Percentiles rank a stretch among this genome's conserved stretches.
Evolutionary conservation across 2,888 invertebrate species (phyloP).

Genomic region (Schizotus pectinicornis): DNA sequence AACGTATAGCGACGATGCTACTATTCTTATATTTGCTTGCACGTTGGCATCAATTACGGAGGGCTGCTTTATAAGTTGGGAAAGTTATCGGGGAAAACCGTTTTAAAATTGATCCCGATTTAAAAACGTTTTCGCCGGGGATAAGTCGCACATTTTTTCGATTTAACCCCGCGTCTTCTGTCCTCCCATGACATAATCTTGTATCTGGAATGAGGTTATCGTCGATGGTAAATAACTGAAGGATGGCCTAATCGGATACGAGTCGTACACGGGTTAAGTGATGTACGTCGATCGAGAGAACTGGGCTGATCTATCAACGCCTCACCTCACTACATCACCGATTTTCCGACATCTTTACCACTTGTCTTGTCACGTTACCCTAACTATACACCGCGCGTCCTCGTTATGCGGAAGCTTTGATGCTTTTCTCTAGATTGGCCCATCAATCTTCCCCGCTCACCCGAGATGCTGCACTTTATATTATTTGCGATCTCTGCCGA

Average conservation of each 20-base stretch:
- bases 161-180: slow-evolving; percentile 10
- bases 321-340: slow-evolving; percentile 45
- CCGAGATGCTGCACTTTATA: slow-evolving; percentile 36
- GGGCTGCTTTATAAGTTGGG: background rate
- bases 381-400: slow-evolving; percentile 37
- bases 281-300: slow-evolving; percentile 43
- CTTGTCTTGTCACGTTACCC: slow-evolving; percentile 47
- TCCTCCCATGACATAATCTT: slow-evolving; percentile 34
- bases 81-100: slow-evolving; percentile 1
- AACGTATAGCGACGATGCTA: slow-evolving; percentile 38
- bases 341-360: slow-evolving; percentile 48
- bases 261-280: slow-evolving; percentile 45
- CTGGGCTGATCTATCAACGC: slow-evolving; percentile 50
- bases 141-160: slow-evolving; percentile 11
- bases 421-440: slow-evolving; percentile 48
- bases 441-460: slow-evolving; percentile 45
- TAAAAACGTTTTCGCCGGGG: background rate
- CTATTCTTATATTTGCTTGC: slow-evolving; percentile 7
- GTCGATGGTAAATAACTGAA: slow-evolving; percentile 44
- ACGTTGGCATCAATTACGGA: slow-evolving; percentile 1
- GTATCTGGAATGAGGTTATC: slow-evolving; percentile 41
- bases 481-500: slow-evolving; percentile 27
- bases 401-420: slow-evolving; percentile 49
- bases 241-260: slow-evolving; percentile 44
- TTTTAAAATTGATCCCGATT: slow-evolving; percentile 3